Conservation (phyloP, 2,888 invertebrate species). For the Coelinius sp. region DNA sequence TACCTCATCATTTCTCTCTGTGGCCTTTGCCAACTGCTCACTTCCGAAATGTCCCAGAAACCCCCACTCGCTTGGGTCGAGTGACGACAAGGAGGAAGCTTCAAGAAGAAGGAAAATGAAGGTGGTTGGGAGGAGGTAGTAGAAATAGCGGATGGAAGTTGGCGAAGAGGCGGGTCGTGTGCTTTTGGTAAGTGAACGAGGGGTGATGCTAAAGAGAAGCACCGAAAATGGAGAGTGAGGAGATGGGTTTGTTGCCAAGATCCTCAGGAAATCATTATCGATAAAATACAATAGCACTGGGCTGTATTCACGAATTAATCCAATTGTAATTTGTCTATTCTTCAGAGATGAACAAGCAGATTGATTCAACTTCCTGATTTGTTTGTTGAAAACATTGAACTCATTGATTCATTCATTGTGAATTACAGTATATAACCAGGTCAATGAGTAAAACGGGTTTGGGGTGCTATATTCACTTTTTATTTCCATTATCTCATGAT, state of each 20-base stretch:
- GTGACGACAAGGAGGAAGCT: constrained; percentile 56
- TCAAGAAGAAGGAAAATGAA: constrained; percentile 40
- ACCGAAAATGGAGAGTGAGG: constrained; percentile 35
- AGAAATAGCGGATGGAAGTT: constrained; percentile 41
- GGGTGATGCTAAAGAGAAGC: constrained; percentile 37
- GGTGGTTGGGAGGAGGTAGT: constrained; percentile 11
- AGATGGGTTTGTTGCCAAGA: constrained; percentile 49
- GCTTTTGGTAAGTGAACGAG: constrained; percentile 40
- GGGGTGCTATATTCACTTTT: not conserved
- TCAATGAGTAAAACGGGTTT: not conserved
- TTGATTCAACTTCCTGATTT: not conserved
- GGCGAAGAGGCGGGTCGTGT: constrained; percentile 47
- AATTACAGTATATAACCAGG: not conserved
- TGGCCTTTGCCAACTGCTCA: constrained; percentile 47
- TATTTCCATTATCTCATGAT: constrained; percentile 1
- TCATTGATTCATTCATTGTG: not conserved
- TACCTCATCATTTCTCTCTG: constrained; percentile 13
- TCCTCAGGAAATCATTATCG: constrained; percentile 57
- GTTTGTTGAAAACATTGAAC: not conserved
- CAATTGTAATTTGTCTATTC: constrained; percentile 48
- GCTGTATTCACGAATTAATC: constrained; percentile 56
- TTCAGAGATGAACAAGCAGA: not conserved
- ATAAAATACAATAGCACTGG: constrained; percentile 50
- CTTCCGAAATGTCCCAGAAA: constrained; percentile 62
- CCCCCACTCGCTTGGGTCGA: constrained; percentile 52